These are phyloP conservation scores for Ennomos quercinarius DNA, from an alignment of 2,888 invertebrate genomes.

Conservation along the genomic window DNA sequence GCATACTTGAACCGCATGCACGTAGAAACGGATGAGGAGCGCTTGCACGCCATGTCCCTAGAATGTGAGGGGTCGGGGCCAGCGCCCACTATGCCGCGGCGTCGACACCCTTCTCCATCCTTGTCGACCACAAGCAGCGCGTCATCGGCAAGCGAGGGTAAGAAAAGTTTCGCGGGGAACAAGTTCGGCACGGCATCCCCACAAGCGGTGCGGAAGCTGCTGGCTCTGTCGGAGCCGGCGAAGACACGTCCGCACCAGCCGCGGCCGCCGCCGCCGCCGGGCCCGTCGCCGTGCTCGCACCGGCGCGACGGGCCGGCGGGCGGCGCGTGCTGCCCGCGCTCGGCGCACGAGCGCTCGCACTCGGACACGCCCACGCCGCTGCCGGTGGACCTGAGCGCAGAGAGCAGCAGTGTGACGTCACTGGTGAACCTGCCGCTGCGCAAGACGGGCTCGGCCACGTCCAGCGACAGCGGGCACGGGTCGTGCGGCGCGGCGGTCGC, in stretches of 20 bases:
- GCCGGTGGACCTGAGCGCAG: conserved; percentile 95
- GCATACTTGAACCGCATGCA: conserved; percentile 97
- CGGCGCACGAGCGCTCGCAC: conserved; percentile 95
- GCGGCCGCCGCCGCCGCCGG: conserved; percentile 86
- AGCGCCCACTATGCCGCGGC: conserved; percentile 87
- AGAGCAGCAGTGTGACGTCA: conserved; percentile 97
- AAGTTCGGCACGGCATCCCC: conserved; percentile 97
- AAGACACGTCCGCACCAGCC: conserved; percentile 96
- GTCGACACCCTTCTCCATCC: conserved; percentile 96
- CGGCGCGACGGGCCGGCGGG: conserved; percentile 84
- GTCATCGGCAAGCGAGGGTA: conserved; percentile 93
- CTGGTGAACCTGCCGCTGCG: conserved; percentile 95
- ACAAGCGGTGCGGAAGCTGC: conserved; percentile 97
- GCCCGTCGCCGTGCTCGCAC: conserved; percentile 88
- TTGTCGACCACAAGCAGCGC: conserved; percentile 96
- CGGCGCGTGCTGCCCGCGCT: conserved; percentile 77
- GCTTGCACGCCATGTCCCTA: conserved; percentile 94
- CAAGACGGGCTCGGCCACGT: conserved; percentile 96
- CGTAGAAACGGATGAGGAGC: conserved; percentile 96
- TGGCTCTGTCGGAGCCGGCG: conserved; percentile 94
- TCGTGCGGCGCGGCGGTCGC: conserved; percentile 83
- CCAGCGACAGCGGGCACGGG: conserved; percentile 96
- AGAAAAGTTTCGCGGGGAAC: conserved; percentile 86
- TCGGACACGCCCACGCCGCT: conserved; percentile 94
- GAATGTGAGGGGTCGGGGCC: conserved; percentile 93